A percentile compares a stretch with the other conserved stretches of the same genome.
Conservation (phyloP, 2,113 vertebrate species). For the Pachyramphus minor region DNA sequence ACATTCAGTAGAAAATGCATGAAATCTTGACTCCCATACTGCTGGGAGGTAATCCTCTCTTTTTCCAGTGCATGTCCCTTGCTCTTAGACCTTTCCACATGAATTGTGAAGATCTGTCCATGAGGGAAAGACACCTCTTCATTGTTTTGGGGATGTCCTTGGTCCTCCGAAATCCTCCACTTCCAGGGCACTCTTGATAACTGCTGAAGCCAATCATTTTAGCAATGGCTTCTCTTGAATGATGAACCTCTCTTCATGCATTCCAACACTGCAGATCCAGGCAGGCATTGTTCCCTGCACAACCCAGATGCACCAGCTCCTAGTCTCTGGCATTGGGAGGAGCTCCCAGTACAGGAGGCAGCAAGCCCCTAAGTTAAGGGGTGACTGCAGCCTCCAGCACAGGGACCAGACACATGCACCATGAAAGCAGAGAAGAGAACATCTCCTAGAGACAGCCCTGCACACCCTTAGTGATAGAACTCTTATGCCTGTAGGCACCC, state of each 20-base stretch:
- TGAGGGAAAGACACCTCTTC: background rate
- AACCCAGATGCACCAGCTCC: background rate
- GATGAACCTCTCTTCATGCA: background rate
- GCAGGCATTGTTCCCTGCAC: background rate
- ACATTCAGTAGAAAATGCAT: background rate
- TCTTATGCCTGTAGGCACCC: too few relatives aligned
- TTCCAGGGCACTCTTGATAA: background rate
- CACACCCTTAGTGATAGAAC: accelerated
- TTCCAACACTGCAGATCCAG: accelerated
- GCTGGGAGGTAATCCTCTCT: background rate
- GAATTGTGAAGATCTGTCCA: background rate
- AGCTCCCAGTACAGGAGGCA: background rate
- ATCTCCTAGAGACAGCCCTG: background rate
- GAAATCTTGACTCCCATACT: background rate
- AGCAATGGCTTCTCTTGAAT: background rate
- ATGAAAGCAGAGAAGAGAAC: accelerated
- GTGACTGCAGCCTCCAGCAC: background rate
- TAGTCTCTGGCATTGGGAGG: background rate
- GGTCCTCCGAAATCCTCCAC: background rate
- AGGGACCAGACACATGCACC: background rate
- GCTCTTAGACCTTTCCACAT: background rate
- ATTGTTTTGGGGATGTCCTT: background rate
- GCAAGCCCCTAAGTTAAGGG: background rate
- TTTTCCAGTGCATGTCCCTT: background rate
- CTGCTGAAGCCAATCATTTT: background rate